Percentiles rank a stretch among this genome's conserved stretches.
Conservation (phyloP, 2,113 vertebrate genomes). For the Nicator chloris region DNA sequence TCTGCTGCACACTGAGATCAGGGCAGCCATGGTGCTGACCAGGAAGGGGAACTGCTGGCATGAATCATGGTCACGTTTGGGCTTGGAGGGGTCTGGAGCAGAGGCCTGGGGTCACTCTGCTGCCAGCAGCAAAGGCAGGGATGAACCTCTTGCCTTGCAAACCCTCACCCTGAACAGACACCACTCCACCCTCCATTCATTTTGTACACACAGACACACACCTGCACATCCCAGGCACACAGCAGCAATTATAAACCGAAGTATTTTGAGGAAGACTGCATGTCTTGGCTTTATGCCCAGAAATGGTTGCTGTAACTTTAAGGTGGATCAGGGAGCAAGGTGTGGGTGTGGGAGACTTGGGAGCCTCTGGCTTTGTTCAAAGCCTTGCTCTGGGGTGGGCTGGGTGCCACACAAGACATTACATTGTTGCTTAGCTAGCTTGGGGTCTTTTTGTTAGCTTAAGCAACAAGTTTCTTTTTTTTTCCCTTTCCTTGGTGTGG, state of each 20-base stretch:
- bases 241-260: not conserved
- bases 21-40: conserved; percentile 22
- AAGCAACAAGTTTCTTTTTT: not conserved
- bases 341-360: not conserved
- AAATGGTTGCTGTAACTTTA: not conserved
- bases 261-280: not conserved
- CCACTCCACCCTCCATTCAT: not conserved
- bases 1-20: conserved; percentile 64
- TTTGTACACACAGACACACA: not conserved
- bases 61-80: accelerated
- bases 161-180: not conserved
- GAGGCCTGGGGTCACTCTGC: not conserved
- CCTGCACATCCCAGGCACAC: not conserved
- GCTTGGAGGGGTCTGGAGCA: not conserved
- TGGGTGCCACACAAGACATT: not conserved
- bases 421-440: not conserved
- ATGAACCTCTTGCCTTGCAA: not conserved
- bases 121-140: not conserved
- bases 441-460: not conserved
- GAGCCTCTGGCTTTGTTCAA: not conserved
- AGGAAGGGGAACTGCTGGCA: not conserved
- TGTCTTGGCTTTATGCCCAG: not conserved
- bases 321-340: not conserved
- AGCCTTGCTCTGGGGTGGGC: not conserved
- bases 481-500: not conserved